phyloP scores from a whole-genome alignment of 2,888 invertebrate species.

The Clivina fossor region DNA sequence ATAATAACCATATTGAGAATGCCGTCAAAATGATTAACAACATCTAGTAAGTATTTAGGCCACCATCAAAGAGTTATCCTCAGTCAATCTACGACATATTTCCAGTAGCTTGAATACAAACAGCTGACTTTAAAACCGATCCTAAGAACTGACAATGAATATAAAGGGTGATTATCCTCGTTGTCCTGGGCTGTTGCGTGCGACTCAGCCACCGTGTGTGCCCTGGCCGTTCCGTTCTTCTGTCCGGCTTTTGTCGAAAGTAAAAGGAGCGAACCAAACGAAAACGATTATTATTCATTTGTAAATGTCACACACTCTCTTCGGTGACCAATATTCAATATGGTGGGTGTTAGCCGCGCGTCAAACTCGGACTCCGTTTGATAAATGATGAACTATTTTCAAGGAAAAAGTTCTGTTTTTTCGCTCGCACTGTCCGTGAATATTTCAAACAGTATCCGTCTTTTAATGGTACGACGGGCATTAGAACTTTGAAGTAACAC shows the following conservation, averaged over 20 bases:
- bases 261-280: conserved; percentile 51
- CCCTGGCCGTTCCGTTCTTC: conserved; percentile 40
- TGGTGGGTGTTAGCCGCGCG: conserved; percentile 50
- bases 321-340: conserved; percentile 56
- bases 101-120: no score
- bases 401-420: conserved; percentile 51
- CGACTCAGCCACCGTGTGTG: conserved; percentile 5
- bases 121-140: not conserved
- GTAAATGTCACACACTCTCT: conserved; percentile 54
- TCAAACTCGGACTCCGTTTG: conserved; percentile 54
- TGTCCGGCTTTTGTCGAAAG: conserved; percentile 50
- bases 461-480: conserved; percentile 16
- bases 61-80: no score
- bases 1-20: no score
- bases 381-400: conserved; percentile 55
- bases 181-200: conserved; percentile 2
- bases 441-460: conserved; percentile 26
- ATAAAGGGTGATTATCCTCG: conserved; percentile 11
- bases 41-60: no score
- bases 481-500: not conserved
- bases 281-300: conserved; percentile 56
- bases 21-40: no score
- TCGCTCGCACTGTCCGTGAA: conserved; percentile 18
- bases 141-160: conserved; percentile 8
- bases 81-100: no score